These are phyloP conservation scores for Tenthredo livida DNA, from an alignment of 2,888 invertebrate genomes.

Conservation along the genomic window DNA sequence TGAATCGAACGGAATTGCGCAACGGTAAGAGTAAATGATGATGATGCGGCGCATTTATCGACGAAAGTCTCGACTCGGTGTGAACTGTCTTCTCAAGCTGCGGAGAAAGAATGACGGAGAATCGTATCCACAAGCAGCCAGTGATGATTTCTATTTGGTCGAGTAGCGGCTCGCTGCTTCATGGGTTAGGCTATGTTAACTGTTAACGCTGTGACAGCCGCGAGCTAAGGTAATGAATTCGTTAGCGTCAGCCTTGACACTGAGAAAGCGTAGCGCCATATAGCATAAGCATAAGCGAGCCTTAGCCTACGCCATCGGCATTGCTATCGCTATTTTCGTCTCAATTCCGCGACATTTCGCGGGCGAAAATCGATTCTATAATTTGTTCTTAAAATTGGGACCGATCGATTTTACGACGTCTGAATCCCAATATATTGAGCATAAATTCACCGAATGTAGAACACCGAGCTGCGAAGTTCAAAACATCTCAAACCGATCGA, in stretches of 20 bases:
- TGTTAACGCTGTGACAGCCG: conserved; percentile 50
- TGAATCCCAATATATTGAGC: background rate
- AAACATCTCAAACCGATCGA: too few relatives aligned
- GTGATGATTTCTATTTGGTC: conserved; percentile 51
- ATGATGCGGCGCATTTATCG: background rate
- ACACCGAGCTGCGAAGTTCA: background rate
- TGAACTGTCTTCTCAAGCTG: background rate
- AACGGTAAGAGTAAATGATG: background rate
- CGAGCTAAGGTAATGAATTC: conserved; percentile 54
- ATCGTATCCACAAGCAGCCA: background rate
- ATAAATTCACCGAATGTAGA: conserved; percentile 27
- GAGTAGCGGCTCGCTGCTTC: conserved; percentile 21
- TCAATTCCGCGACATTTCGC: background rate
- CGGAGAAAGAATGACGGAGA: conserved; percentile 37
- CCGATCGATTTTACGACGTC: background rate
- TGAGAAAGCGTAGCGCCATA: conserved; percentile 56
- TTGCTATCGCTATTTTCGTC: background rate
- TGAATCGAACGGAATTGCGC: background rate
- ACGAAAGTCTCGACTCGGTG: conserved; percentile 32
- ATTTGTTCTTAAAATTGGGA: background rate
- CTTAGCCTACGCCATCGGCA: background rate
- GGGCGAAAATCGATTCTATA: background rate
- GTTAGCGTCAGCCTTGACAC: conserved; percentile 56
- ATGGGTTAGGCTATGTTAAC: conserved; percentile 44
- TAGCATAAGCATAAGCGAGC: background rate